Evolutionary conservation across 1,140 invertebrate species (phyloP), one percentile per base, ranked within the genome.

Genomic region (Bombus balteatus): DNA sequence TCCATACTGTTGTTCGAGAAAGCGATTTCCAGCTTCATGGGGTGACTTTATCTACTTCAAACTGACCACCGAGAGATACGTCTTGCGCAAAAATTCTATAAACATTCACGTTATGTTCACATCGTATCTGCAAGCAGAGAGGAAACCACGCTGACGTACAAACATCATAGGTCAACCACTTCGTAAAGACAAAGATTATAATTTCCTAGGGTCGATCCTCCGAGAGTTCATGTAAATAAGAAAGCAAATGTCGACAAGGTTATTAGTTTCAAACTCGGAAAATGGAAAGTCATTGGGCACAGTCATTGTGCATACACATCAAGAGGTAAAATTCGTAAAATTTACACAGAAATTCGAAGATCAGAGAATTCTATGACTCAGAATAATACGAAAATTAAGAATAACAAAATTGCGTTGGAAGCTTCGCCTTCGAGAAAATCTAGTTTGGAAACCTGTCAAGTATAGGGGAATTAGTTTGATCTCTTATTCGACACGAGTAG

Each of bases 81-180:
- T 59, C 8, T 28, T 47, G 37, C 28, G 70, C 62, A 80, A 80
- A 80, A 80, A 73, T 72, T 73, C 22, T 41, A 25, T n/a, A 72
- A 72, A 39, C 43, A 57, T 34, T 57, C 28, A 8, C 28, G 32
- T 5, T 68, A 3, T n/a, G 15, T 25, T 39, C 47, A 15, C 13
- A 13, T 41, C 22, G 22, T 83, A 77, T 77, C 73, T 59, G 10
- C 47, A 6, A 28, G 43, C 22, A n/a, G 22, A 32, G 65, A 71
- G 76, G 43, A 34, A 83, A 43, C 34, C n/a, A 57, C 10, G 79
- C 59, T 47, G 22, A 39, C 72, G 82, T 28, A 83, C n/a, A 39
- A n/a, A 65, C 43, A 43, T 83, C 34, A 47, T 62, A 78, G 59
- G 43, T 78, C 74, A 78, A 12, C 4, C 37, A 28, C 59, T 78